A percentile compares a stretch with the other conserved stretches of the same genome.
Conservation (phyloP, 2,888 invertebrate species). For the Orthonychiurus folsomi region DNA sequence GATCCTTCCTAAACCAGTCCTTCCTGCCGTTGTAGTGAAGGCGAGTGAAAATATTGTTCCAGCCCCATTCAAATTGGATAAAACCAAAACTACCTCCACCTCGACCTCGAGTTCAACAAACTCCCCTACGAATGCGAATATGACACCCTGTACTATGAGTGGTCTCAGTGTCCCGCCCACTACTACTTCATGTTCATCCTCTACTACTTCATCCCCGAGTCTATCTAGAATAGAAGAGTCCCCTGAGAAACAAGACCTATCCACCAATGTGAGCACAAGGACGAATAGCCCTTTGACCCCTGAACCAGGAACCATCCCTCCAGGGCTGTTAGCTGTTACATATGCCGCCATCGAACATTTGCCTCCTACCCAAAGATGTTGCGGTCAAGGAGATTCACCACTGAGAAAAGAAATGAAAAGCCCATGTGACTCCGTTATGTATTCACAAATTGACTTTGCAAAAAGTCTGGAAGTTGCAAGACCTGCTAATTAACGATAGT, state of each 20-base stretch:
- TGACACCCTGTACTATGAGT: not conserved
- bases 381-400: no score
- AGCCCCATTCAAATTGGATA: constrained; percentile 8
- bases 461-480: constrained; percentile 14
- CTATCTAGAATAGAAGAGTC: constrained; percentile 38
- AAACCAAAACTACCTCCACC: not conserved
- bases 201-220: constrained; percentile 19
- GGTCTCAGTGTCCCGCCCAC: not conserved
- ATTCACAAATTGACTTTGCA: constrained; percentile 35
- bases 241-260: constrained; percentile 34
- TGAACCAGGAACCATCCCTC: not conserved
- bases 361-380: no score
- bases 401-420: no score
- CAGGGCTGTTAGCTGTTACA: not conserved
- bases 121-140: not conserved
- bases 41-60: constrained; percentile 29
- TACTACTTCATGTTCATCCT: constrained; percentile 9
- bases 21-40: constrained; percentile 29
- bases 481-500: not conserved
- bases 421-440: constrained; percentile 22
- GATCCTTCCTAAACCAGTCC: constrained; percentile 6
- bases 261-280: not conserved
- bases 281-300: not conserved
- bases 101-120: not conserved
- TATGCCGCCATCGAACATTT: constrained; percentile 11